phyloP scores from a whole-genome alignment of 2,888 invertebrate genomes.

The Lypha dubia region DNA sequence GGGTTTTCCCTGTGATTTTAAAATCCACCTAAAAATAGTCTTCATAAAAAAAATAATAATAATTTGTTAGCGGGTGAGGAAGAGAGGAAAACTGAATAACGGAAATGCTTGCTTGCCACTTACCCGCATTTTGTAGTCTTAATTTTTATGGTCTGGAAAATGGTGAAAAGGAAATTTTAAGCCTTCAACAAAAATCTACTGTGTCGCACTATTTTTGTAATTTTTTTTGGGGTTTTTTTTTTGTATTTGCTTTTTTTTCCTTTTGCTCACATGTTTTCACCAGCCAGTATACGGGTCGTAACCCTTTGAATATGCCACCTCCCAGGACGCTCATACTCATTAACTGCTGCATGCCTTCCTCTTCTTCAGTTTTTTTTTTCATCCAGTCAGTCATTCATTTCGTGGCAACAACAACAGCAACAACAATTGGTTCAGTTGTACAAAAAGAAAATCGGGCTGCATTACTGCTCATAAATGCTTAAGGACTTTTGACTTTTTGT shows the following conservation, averaged over 20 bases:
- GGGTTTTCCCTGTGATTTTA: constrained; percentile 47
- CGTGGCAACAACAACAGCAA: constrained; percentile 35
- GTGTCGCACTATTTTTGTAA: constrained; percentile 65
- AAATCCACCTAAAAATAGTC: constrained; percentile 50
- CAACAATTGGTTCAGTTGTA: constrained; percentile 60
- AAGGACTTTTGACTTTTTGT: constrained; percentile 82
- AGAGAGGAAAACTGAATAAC: constrained; percentile 54
- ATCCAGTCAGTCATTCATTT: constrained; percentile 43
- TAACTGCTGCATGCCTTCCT: constrained; percentile 71
- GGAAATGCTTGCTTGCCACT: constrained; percentile 71
- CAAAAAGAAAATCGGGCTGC: constrained; percentile 65
- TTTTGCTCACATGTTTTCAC: constrained; percentile 51
- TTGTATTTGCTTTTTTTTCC: not conserved
- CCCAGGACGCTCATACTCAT: constrained; percentile 70
- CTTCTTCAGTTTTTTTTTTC: constrained; percentile 25
- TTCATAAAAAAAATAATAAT: constrained; percentile 43
- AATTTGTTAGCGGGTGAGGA: constrained; percentile 56
- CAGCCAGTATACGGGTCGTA: constrained; percentile 67
- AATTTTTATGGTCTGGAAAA: constrained; percentile 65
- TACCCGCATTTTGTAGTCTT: constrained; percentile 70
- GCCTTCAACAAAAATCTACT: constrained; percentile 59
- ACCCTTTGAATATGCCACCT: constrained; percentile 65
- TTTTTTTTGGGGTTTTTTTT: no score
- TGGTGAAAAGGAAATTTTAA: constrained; percentile 59
- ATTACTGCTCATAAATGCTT: constrained; percentile 79